phyloP scores from a whole-genome alignment of 2,113 vertebrate genomes.

The Seriola quinqueradiata region DNA sequence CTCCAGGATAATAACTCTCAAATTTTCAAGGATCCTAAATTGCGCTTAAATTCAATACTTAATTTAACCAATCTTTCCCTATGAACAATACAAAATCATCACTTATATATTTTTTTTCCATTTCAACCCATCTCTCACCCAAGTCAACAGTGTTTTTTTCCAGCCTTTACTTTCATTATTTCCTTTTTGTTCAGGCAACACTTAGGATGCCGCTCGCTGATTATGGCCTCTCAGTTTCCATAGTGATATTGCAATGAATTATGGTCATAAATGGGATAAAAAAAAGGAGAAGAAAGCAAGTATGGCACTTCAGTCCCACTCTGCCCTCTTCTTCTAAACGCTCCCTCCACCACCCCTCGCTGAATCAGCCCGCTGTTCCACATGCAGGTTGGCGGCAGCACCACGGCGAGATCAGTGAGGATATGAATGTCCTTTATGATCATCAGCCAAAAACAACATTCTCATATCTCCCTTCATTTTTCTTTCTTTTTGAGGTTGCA shows the following conservation, averaged over 20 bases:
- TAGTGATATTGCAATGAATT: constrained; percentile 71
- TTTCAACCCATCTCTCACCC: constrained; percentile 1
- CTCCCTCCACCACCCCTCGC: constrained; percentile 30
- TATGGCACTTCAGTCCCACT: constrained; percentile 22
- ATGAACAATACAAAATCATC: constrained; percentile 64
- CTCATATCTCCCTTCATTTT: not conserved
- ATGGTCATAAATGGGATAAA: constrained; percentile 58
- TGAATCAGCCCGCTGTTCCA: constrained; percentile 19
- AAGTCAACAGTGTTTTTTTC: constrained; percentile 54
- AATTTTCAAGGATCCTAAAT: constrained; percentile 62
- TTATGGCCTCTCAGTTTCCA: constrained; percentile 77
- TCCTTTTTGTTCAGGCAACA: constrained; percentile 64
- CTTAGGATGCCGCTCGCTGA: constrained; percentile 55
- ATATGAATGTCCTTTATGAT: not conserved
- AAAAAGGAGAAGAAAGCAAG: constrained; percentile 46
- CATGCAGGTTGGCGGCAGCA: not conserved
- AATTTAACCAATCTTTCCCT: constrained; percentile 48
- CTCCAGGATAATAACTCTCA: constrained; percentile 56
- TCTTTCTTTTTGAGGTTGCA: too few relatives aligned
- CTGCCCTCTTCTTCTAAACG: constrained; percentile 40
- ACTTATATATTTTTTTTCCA: not conserved
- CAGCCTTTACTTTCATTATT: constrained; percentile 61
- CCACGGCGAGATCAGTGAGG: not conserved
- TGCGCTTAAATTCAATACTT: constrained; percentile 61
- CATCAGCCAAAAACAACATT: not conserved